Evolutionary conservation across 1,140 invertebrate species (phyloP).

Genomic region (Melipona quadrifasciata): DNA sequence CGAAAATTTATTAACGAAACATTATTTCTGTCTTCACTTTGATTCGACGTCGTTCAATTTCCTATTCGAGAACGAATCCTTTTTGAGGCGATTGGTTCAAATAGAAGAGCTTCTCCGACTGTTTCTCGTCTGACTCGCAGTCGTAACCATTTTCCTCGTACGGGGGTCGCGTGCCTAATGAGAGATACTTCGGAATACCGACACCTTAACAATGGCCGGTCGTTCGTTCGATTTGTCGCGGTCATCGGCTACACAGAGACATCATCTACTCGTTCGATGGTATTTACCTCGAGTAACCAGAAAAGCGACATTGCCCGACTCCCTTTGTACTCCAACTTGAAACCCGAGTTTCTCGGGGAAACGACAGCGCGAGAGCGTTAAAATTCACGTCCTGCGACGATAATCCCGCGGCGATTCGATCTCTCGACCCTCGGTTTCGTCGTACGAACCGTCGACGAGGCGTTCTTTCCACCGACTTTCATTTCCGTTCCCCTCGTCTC

Average conservation of each 20-base stretch:
- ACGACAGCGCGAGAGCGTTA: background rate
- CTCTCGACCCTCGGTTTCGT: background rate
- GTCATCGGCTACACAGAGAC: conserved; percentile 72
- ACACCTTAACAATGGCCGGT: conserved; percentile 68
- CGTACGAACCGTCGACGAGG: background rate
- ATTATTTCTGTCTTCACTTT: background rate
- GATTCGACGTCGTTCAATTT: background rate
- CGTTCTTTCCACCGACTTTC: background rate
- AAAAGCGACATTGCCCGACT: conserved; percentile 32
- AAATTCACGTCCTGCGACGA: background rate
- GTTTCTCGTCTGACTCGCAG: conserved; percentile 47
- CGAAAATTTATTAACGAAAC: background rate
- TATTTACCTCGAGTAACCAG: conserved; percentile 51
- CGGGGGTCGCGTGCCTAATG: conserved; percentile 68
- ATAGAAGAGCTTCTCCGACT: conserved; percentile 21
- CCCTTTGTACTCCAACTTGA: background rate
- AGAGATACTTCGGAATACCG: conserved; percentile 47
- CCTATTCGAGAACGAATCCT: background rate
- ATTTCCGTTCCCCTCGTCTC: background rate
- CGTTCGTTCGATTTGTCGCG: conserved; percentile 76
- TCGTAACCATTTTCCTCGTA: conserved; percentile 47
- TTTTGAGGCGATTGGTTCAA: background rate
- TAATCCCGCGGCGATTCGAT: too few species aligned
- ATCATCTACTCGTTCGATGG: conserved; percentile 55
- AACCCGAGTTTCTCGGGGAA: background rate